Percentiles rank a stretch among this genome's conserved stretches.
These are phyloP conservation scores for Perognathus longimembris DNA, from an alignment of 2,113 vertebrate species.

Conservation along the genomic window DNA sequence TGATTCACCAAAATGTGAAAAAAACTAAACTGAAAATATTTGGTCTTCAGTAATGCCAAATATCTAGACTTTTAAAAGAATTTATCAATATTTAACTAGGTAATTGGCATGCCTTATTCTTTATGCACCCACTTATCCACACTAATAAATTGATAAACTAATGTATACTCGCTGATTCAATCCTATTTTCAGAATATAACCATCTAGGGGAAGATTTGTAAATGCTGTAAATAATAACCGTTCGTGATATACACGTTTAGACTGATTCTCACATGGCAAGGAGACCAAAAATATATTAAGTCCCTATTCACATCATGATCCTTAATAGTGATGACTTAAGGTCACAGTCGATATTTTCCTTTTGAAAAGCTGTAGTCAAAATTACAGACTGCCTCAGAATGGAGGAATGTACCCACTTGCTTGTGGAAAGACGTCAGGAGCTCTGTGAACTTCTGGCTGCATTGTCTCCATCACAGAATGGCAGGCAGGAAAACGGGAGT, in stretches of 20 bases:
- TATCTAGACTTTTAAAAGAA: background rate
- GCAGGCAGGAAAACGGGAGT: background rate
- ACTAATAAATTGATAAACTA: conserved; percentile 22
- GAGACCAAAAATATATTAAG: conserved; percentile 38
- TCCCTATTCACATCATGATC: background rate
- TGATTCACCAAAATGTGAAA: conserved; percentile 2
- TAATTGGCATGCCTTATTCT: conserved; percentile 21
- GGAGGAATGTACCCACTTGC: background rate
- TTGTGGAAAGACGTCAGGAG: background rate
- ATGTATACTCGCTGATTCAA: background rate
- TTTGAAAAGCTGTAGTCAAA: conserved; percentile 15
- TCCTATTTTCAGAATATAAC: conserved; percentile 23
- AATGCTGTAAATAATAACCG: background rate
- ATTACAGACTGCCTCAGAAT: conserved; percentile 22
- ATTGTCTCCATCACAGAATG: background rate
- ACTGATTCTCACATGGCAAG: background rate
- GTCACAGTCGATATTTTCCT: conserved; percentile 37
- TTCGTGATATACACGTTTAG: background rate
- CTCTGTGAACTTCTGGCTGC: background rate
- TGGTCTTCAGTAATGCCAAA: conserved; percentile 43
- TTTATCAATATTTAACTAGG: conserved; percentile 24
- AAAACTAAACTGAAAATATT: conserved; percentile 25
- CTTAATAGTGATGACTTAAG: conserved; percentile 27
- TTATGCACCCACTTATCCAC: conserved; percentile 14
- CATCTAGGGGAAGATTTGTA: conserved; percentile 15